Evolutionary conservation across 37 sponge, comb jelly and placozoan genomes (phyloP).

Genomic region (Mnemiopsis leidyi): DNA sequence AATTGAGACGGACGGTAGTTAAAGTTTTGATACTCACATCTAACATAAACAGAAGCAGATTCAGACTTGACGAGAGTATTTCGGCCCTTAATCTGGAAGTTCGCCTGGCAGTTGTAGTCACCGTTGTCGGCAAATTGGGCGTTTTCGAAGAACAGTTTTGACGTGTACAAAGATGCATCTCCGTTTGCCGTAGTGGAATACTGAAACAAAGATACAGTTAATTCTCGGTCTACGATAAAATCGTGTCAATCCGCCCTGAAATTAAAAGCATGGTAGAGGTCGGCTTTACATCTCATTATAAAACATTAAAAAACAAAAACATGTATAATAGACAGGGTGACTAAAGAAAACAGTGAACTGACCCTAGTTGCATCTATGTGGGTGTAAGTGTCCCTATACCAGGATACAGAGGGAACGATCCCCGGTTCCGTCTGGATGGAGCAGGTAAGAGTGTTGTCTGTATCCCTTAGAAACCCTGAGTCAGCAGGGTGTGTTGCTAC

Average conservation of each 20-base stretch:
- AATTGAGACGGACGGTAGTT: no score
- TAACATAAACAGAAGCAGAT: slow-evolving; percentile 3
- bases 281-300: no score
- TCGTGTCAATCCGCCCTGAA: no score
- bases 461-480: not conserved
- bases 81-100: not conserved
- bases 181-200: not conserved
- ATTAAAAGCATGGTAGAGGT: no score
- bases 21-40: no score
- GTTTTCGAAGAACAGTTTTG: not conserved
- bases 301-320: no score
- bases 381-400: slow-evolving; percentile 11
- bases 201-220: no score
- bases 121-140: not conserved
- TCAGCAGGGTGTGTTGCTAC: not conserved
- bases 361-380: no score
- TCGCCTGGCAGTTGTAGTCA: not conserved
- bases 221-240: no score
- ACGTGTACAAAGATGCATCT: not conserved
- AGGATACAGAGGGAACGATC: not conserved
- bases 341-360: no score
- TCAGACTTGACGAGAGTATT: not conserved
- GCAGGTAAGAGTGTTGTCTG: not conserved
- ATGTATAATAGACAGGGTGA: no score
- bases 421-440: not conserved